These are phyloP conservation scores for Chaetura pelagica DNA, from an alignment of 2,113 vertebrate genomes.

Conservation along the genomic window DNA sequence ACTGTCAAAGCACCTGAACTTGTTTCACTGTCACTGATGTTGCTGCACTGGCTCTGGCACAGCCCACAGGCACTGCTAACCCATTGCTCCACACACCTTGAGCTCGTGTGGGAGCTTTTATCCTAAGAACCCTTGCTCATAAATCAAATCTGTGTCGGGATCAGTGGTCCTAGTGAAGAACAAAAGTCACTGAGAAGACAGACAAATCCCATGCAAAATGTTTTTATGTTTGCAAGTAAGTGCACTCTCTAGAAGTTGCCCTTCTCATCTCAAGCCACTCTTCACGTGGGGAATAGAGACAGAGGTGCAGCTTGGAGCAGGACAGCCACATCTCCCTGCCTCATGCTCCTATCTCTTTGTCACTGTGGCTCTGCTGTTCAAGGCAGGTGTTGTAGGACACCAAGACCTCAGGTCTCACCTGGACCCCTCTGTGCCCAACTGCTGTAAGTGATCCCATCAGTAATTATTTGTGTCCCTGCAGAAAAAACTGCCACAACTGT, in stretches of 20 bases:
- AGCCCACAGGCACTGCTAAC: no score
- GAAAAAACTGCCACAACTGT: not conserved
- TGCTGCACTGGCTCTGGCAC: no score
- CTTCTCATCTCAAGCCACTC: not conserved
- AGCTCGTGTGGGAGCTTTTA: not conserved
- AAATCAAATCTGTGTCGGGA: not conserved
- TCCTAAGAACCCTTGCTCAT: not conserved
- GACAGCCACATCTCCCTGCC: not conserved
- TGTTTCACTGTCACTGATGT: no score
- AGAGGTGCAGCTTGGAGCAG: not conserved
- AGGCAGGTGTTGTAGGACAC: not conserved
- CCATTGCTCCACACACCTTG: no score
- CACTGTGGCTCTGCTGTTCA: not conserved
- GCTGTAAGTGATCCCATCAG: not conserved
- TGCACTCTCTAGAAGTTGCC: not conserved
- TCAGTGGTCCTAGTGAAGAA: not conserved
- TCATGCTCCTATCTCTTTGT: not conserved
- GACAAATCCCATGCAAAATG: not conserved
- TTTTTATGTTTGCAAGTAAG: not conserved
- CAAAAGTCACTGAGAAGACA: not conserved
- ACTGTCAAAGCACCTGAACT: no score
- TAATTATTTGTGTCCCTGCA: not conserved
- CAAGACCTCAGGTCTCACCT: not conserved
- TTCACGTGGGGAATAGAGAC: not conserved
- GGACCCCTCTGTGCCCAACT: not conserved